Conservation (phyloP, 2,797 vertebrate species). For the Pseudocheirus occidentalis region DNA sequence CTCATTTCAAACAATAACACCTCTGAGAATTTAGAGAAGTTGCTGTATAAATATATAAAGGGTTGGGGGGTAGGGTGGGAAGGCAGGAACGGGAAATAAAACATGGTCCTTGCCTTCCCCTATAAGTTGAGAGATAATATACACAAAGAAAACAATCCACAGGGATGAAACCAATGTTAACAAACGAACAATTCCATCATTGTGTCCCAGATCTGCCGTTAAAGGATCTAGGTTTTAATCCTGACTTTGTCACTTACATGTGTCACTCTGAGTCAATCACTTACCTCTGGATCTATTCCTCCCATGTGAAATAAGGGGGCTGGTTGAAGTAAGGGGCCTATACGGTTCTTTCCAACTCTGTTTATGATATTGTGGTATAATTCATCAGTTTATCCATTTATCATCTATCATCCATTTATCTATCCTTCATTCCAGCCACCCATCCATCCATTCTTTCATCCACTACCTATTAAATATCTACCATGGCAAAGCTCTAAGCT, state of each 20-base stretch:
- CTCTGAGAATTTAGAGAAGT: background rate
- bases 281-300: background rate
- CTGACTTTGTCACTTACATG: background rate
- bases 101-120: background rate
- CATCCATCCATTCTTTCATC: background rate
- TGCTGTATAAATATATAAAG: background rate
- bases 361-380: background rate
- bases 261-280: background rate
- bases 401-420: background rate
- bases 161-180: background rate
- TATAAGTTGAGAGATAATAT: background rate
- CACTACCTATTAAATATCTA: background rate
- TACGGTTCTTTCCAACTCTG: background rate
- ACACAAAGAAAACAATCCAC: background rate
- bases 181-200: background rate
- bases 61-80: background rate
- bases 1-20: slow-evolving; percentile 29
- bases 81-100: background rate
- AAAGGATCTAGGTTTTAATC: background rate
- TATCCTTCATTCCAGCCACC: background rate
- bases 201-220: background rate
- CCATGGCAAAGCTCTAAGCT: background rate
- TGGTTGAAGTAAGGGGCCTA: background rate
- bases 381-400: background rate
- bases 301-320: background rate